Evolutionary conservation across 2,888 invertebrate species (phyloP), one percentile per base, ranked within the genome.

Genomic region (Poecilobothrus nobilitatus): DNA sequence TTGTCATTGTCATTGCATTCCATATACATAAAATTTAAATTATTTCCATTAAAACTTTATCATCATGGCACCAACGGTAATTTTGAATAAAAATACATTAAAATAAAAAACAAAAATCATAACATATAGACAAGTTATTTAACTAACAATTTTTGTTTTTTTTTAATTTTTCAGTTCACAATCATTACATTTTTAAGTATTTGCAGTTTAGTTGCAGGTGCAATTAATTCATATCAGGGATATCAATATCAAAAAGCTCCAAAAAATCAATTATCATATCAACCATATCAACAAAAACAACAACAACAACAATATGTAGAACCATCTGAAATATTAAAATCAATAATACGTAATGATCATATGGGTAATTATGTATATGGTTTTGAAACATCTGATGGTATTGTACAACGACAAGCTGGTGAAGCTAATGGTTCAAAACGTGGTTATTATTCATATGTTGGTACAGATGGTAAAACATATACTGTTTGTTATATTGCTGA

Each of bases 401-500:
- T 53, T 53, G 53, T 53, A 53, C 53, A 53, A 53, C 53, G 53
- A 3, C 53, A 53, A 53, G 53, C 18, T 67, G 67, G 67, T 63
- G 66, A 53, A 27, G 41, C 63, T 1, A 44, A 41, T 22, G 63
- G 63, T 44, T 63, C 64, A 15, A 53, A 53, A 61, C 65, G 37
- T 37, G 65, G 65, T n/a, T 37, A n/a, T 27, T 63, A 63, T 63
- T 63, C 63, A 63, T 63, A 63, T 63, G 6, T 63, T 63, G 63
- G 33, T 15, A 27, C 63, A 15, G 27, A 63, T 63, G 22, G 27
- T 63, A 63, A 63, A 27, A 18, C 18, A 6, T 63, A 63, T 27
- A 63, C 63, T 27, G 63, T 63, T 18, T 63, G 27, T 63, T 63
- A 63, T 63, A 27, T 27, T 18, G 53, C 53, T 63, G 63, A 63